These are phyloP conservation scores for Cataglyphis cursor DNA, from an alignment of 2,888 invertebrate genomes.

Conservation along the genomic window DNA sequence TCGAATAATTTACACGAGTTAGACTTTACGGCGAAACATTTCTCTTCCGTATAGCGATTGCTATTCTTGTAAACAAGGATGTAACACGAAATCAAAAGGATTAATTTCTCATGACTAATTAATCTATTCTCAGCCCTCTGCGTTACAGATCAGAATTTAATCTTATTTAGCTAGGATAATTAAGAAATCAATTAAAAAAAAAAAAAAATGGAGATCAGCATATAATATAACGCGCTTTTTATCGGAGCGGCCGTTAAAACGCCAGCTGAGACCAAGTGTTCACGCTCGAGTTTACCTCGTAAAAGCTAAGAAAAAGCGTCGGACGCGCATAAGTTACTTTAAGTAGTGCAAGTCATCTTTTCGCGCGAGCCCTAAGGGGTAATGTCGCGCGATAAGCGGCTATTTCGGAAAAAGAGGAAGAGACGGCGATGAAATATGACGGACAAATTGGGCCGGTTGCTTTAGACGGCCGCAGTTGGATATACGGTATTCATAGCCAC, in stretches of 20 bases:
- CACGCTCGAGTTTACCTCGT: slow-evolving; percentile 32
- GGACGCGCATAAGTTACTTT: slow-evolving; percentile 34
- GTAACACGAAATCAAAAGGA: not conserved
- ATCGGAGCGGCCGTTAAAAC: slow-evolving; percentile 32
- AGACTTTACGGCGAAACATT: not conserved
- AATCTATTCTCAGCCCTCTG: not conserved
- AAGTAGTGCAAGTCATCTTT: slow-evolving; percentile 8
- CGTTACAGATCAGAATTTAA: not conserved
- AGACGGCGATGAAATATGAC: slow-evolving; percentile 66
- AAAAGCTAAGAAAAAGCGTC: slow-evolving; percentile 10
- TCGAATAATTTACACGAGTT: not conserved
- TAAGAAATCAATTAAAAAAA: not conserved
- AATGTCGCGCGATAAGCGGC: slow-evolving; percentile 53
- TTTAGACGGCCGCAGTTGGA: slow-evolving; percentile 74
- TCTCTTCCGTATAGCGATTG: not conserved
- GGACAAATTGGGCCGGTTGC: slow-evolving; percentile 74
- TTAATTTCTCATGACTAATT: not conserved
- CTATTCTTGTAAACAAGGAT: not conserved
- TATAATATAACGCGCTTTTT: slow-evolving; percentile 39
- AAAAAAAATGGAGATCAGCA: not conserved
- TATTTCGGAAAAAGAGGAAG: slow-evolving; percentile 31
- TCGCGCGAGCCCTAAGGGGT: not conserved
- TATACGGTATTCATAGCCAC: slow-evolving; percentile 79
- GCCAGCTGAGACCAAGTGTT: slow-evolving; percentile 46
- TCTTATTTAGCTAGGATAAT: not conserved